A percentile compares a stretch with the other conserved stretches of the same genome.
These are phyloP conservation scores for Dynastes hyllus DNA, from an alignment of 2,888 invertebrate species.

Conservation along the genomic window DNA sequence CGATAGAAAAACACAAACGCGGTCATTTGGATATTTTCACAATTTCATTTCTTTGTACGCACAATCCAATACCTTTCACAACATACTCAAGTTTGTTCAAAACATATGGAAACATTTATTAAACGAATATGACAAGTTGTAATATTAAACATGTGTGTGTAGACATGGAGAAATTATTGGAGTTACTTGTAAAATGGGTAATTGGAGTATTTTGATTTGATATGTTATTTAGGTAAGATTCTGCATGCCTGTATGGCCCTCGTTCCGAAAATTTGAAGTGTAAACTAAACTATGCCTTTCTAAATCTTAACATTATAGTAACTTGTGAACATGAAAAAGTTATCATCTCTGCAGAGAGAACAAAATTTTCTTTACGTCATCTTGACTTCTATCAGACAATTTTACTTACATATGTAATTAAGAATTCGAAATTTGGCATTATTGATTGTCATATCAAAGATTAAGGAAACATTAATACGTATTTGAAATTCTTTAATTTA, in stretches of 20 bases:
- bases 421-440: constrained; percentile 18
- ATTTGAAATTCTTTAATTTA: constrained; percentile 4
- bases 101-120: not conserved
- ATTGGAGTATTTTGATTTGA: constrained; percentile 7
- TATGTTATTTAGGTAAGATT: constrained; percentile 1
- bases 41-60: not conserved
- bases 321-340: not conserved
- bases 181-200: not conserved
- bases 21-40: too few species aligned
- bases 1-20: too few species aligned
- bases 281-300: constrained; percentile 6
- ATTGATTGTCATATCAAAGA: constrained; percentile 28
- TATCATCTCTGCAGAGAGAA: not conserved
- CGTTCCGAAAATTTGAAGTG: constrained; percentile 2
- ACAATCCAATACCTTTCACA: not conserved
- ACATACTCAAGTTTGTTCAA: not conserved
- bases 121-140: not conserved
- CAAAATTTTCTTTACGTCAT: not conserved
- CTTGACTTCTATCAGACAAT: not conserved
- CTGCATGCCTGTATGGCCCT: not conserved
- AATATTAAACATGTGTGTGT: not conserved
- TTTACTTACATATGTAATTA: not conserved
- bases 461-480: constrained; percentile 10
- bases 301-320: not conserved
- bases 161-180: not conserved